phyloP scores from a whole-genome alignment of 2,888 invertebrate genomes.

The Synanthedon formicaeformis region DNA sequence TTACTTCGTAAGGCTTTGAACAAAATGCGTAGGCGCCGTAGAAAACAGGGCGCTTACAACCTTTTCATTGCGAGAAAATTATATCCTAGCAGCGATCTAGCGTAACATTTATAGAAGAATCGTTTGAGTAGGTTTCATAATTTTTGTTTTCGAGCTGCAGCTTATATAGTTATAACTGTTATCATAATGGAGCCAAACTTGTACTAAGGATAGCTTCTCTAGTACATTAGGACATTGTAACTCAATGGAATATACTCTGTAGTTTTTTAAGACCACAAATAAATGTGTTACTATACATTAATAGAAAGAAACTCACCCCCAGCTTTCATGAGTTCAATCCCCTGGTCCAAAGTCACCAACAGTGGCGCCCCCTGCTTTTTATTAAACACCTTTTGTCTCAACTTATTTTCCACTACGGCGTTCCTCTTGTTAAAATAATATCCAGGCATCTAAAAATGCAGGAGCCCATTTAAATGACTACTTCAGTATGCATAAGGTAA shows the following conservation, averaged over 20 bases:
- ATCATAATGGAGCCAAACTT: too few relatives aligned
- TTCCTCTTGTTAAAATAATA: slow-evolving; percentile 46
- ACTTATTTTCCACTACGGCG: slow-evolving; percentile 33
- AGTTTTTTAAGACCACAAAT: background rate
- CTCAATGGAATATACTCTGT: background rate
- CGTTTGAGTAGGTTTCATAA: too few relatives aligned
- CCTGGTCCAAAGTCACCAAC: slow-evolving; percentile 24
- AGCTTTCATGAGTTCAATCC: slow-evolving; percentile 40
- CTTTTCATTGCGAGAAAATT: too few relatives aligned
- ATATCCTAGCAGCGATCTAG: too few relatives aligned
- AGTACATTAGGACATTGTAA: too few relatives aligned
- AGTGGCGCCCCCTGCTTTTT: slow-evolving; percentile 28
- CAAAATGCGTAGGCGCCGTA: too few relatives aligned
- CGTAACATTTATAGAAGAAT: too few relatives aligned
- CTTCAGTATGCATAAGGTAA: background rate
- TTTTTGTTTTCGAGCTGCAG: too few relatives aligned
- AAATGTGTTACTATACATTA: slow-evolving; percentile 4
- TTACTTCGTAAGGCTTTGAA: too few relatives aligned
- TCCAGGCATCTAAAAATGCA: slow-evolving; percentile 25
- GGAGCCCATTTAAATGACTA: background rate
- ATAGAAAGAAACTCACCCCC: slow-evolving; percentile 29
- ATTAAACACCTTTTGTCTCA: slow-evolving; percentile 35
- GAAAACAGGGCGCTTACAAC: too few relatives aligned
- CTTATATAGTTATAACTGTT: too few relatives aligned
- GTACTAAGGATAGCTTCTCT: too few relatives aligned